Conservation (phyloP, 1,140 invertebrate species). For the Musca domestica region DNA sequence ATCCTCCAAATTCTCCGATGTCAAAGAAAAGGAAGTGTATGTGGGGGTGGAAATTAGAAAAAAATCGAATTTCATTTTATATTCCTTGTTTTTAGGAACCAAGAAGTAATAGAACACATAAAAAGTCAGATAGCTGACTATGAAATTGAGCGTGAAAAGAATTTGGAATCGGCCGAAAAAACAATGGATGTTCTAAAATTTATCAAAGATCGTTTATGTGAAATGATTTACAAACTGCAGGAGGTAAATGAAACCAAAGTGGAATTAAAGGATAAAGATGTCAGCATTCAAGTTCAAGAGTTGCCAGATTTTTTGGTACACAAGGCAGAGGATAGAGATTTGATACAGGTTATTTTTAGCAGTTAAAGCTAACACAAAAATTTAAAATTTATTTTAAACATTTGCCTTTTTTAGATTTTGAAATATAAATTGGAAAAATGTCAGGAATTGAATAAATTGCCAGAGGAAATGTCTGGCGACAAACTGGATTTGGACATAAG, state of each 20-base stretch:
- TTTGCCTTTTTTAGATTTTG: constrained; percentile 34
- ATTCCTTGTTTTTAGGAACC: constrained; percentile 57
- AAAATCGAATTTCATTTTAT: not conserved
- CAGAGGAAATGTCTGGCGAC: constrained; percentile 38
- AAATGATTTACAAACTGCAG: constrained; percentile 52
- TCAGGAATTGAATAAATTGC: constrained; percentile 42
- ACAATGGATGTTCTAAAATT: constrained; percentile 56
- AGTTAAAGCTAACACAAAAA: not conserved
- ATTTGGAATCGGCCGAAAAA: constrained; percentile 52
- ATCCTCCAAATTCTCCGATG: constrained; percentile 73
- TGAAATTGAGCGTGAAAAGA: constrained; percentile 54
- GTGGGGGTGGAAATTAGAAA: constrained; percentile 29
- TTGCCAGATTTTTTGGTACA: constrained; percentile 43
- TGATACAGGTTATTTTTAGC: constrained; percentile 46
- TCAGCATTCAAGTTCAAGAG: constrained; percentile 40
- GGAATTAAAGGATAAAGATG: constrained; percentile 35
- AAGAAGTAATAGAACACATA: constrained; percentile 63
- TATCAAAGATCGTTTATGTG: constrained; percentile 55
- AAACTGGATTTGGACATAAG: constrained; percentile 42
- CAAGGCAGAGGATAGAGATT: constrained; percentile 42
- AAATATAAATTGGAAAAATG: constrained; percentile 48
- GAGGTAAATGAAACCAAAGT: constrained; percentile 51
- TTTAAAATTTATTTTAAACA: not conserved
- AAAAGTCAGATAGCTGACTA: constrained; percentile 60
- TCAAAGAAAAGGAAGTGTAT: constrained; percentile 76